Conservation (phyloP, 2,113 vertebrate genomes). For the Caranx ignobilis region DNA sequence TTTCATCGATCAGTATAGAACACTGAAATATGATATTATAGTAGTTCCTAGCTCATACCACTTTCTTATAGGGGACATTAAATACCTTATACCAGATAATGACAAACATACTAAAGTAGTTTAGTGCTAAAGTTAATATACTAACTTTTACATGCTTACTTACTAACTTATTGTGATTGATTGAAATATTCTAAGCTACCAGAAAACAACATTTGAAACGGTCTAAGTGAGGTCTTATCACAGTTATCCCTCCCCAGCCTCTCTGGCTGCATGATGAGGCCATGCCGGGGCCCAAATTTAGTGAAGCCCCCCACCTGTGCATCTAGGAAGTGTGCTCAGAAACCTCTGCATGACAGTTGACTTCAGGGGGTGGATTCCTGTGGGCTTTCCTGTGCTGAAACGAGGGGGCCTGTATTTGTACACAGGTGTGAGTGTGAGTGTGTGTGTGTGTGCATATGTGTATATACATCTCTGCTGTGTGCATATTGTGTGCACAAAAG, state of each 20-base stretch:
- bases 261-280: constrained; percentile 8
- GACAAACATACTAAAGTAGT: background rate
- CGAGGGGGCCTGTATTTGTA: constrained; percentile 17
- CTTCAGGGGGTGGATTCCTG: constrained; percentile 63
- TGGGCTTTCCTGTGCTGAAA: constrained; percentile 79
- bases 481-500: background rate
- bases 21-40: background rate
- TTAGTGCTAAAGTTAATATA: background rate
- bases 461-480: background rate
- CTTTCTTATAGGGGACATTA: background rate
- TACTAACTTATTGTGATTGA: background rate
- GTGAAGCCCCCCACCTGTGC: constrained; percentile 19
- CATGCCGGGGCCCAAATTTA: constrained; percentile 8
- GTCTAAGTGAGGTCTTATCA: constrained; percentile 3
- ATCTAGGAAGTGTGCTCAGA: constrained; percentile 71
- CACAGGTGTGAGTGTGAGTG: constrained; percentile 40
- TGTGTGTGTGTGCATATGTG: background rate
- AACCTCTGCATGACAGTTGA: constrained; percentile 48
- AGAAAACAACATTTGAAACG: background rate
- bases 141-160: no score
- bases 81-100: background rate
- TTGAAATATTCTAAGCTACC: background rate
- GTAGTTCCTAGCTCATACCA: background rate
- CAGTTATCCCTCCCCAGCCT: background rate
- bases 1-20: background rate